phyloP scores from a whole-genome alignment of 2,797 vertebrate species.

The Hypotaenidia okinawae region DNA sequence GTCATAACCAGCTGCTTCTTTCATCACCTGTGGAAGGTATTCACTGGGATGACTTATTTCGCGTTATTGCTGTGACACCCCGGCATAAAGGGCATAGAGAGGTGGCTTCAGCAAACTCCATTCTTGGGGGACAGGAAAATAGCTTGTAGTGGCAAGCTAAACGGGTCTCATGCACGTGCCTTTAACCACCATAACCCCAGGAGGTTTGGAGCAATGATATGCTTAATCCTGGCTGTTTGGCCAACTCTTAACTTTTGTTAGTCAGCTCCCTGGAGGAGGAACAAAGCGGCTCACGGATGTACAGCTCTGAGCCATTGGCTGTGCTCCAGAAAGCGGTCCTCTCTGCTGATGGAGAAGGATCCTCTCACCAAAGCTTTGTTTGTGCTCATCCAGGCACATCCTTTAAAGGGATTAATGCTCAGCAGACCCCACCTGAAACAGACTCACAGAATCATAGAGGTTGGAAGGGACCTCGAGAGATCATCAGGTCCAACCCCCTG shows the following conservation, averaged over 20 bases:
- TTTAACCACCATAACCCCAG: background rate
- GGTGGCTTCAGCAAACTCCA: background rate
- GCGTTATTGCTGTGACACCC: background rate
- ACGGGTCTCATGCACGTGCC: background rate
- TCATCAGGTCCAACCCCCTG: no score
- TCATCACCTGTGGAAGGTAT: background rate
- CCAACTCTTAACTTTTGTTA: constrained; percentile 36
- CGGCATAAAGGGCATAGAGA: background rate
- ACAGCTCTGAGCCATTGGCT: constrained; percentile 46
- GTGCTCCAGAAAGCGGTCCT: background rate
- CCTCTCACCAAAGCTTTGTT: background rate
- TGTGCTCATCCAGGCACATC: background rate
- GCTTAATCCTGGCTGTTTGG: constrained; percentile 32
- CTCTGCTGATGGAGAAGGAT: constrained; percentile 2
- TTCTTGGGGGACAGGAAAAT: background rate
- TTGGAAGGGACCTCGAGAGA: no score
- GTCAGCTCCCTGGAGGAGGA: constrained; percentile 41
- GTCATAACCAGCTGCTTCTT: background rate
- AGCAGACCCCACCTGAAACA: background rate
- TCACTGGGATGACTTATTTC: background rate
- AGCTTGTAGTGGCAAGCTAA: background rate
- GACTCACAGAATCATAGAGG: no score
- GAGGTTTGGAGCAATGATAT: constrained; percentile 6
- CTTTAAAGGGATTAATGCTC: background rate
- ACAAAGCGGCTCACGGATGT: constrained; percentile 15